A percentile compares a stretch with the other conserved stretches of the same genome.
phyloP scores from a whole-genome alignment of 2,113 vertebrate species.

The Vimba vimba region DNA sequence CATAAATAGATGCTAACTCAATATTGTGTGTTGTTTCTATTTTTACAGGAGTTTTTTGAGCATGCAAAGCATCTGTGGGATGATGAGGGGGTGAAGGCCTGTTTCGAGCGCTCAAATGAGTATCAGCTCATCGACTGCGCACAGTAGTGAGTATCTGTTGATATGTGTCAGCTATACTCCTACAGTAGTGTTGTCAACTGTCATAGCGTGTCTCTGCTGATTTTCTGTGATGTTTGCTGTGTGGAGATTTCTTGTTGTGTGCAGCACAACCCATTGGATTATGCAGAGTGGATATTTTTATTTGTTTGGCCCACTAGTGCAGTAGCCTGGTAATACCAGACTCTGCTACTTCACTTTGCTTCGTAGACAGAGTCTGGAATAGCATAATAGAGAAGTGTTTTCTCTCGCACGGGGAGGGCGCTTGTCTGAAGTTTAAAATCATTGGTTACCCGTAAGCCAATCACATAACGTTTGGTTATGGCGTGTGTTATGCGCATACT shows the following conservation, averaged over 20 bases:
- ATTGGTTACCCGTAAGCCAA: no score
- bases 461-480: no score
- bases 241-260: background rate
- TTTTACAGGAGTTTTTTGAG: conserved; percentile 76
- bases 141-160: conserved; percentile 69
- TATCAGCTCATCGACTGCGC: conserved; percentile 80
- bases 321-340: no score
- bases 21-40: background rate
- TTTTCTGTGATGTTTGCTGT: background rate
- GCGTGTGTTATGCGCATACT: no score
- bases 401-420: no score
- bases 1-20: background rate
- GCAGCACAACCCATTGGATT: background rate
- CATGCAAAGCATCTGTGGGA: conserved; percentile 75
- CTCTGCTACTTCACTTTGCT: no score
- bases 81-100: conserved; percentile 73
- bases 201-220: background rate
- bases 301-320: background rate
- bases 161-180: background rate
- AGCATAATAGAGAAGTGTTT: no score
- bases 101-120: conserved; percentile 76
- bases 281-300: background rate
- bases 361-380: no score
- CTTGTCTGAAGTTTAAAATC: no score
- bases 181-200: background rate